A percentile compares a stretch with the other conserved stretches of the same genome.
These are phyloP conservation scores for Lacanobia wlatinum DNA, from an alignment of 2,888 invertebrate genomes.

Conservation along the genomic window DNA sequence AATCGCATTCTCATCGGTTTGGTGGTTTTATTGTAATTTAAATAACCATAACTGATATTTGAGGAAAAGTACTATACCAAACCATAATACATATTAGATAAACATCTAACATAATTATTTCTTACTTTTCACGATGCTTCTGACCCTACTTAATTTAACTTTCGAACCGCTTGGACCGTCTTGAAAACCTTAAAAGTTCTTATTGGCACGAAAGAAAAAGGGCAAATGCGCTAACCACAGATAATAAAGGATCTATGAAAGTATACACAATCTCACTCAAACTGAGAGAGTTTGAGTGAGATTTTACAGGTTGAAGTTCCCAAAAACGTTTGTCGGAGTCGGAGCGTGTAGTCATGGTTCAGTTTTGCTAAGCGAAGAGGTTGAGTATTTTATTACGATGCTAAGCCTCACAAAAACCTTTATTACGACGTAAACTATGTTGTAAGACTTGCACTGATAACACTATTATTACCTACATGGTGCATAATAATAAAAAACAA, in stretches of 20 bases:
- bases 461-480: conserved; percentile 16
- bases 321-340: background rate
- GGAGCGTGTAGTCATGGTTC: background rate
- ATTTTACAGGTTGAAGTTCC: background rate
- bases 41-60: background rate
- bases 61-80: background rate
- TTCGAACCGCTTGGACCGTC: background rate
- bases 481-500: conserved; percentile 27
- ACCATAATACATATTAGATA: background rate
- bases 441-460: conserved; percentile 41
- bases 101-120: background rate
- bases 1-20: conserved; percentile 12
- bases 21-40: conserved; percentile 6
- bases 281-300: too few species aligned
- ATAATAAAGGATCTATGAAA: background rate
- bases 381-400: background rate
- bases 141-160: background rate
- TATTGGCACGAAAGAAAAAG: too few species aligned
- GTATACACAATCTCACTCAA: background rate
- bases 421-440: conserved; percentile 31
- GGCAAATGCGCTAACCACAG: background rate
- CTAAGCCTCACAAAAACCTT: conserved; percentile 14
- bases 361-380: background rate
- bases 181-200: background rate
- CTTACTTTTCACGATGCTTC: background rate